These are phyloP conservation scores for Corapipo altera DNA, from an alignment of 2,113 vertebrate genomes.

Conservation along the genomic window DNA sequence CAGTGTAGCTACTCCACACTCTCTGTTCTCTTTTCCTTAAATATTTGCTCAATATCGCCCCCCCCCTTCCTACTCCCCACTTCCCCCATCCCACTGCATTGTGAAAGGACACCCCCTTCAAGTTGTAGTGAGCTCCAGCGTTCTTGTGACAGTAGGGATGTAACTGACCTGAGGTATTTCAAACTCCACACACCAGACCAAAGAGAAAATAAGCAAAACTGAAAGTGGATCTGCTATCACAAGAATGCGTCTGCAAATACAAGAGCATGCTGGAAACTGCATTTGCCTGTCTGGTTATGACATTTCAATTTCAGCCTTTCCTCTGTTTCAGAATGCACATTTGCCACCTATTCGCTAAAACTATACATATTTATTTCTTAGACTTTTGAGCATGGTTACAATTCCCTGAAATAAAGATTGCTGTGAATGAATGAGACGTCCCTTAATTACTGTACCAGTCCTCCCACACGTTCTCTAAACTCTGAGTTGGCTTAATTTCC, in stretches of 20 bases:
- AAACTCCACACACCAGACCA: background rate
- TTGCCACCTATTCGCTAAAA: background rate
- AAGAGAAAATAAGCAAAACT: background rate
- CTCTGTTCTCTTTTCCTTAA: background rate
- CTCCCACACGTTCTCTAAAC: background rate
- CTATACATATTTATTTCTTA: background rate
- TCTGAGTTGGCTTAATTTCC: background rate
- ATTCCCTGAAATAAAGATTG: background rate
- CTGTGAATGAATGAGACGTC: background rate
- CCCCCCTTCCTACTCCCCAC: too few species aligned
- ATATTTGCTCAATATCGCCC: background rate
- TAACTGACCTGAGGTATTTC: background rate
- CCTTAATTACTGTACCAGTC: background rate
- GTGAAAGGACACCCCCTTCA: background rate
- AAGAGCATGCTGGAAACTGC: background rate
- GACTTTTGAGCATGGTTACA: background rate
- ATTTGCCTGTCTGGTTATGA: slow-evolving; percentile 7
- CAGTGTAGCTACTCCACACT: background rate
- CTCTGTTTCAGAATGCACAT: background rate
- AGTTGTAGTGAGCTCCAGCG: background rate
- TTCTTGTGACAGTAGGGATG: background rate
- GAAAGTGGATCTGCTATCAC: background rate
- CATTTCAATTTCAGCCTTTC: slow-evolving; percentile 20
- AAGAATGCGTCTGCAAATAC: background rate
- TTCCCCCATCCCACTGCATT: background rate